phyloP scores from a whole-genome alignment of 1,140 invertebrate species.

The Venturia canescens region DNA sequence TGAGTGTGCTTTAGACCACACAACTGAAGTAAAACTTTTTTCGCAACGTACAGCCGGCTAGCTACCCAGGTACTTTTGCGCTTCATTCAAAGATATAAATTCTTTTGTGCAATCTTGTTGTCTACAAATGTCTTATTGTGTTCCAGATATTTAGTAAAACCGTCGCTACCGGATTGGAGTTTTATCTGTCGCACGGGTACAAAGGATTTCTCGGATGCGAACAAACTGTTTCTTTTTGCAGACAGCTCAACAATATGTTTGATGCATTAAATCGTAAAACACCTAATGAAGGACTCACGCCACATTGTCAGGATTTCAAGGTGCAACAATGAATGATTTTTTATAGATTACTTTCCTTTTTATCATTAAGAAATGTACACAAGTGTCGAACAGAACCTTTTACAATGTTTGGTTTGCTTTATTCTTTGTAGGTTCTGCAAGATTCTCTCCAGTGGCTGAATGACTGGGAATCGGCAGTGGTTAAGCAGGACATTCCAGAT shows the following conservation, averaged over 20 bases:
- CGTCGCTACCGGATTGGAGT: slow-evolving; percentile 2
- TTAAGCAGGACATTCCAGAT: slow-evolving; percentile 6
- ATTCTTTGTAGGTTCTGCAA: slow-evolving; percentile 25
- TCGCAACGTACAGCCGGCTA: no score
- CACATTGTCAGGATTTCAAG: slow-evolving; percentile 33
- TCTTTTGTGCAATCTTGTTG: slow-evolving; percentile 3
- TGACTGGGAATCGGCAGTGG: slow-evolving; percentile 33
- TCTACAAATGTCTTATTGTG: slow-evolving; percentile 16
- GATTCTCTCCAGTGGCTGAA: slow-evolving; percentile 28
- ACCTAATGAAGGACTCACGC: slow-evolving; percentile 31
- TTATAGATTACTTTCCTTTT: slow-evolving; percentile 14
- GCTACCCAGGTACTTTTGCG: slow-evolving; percentile 43
- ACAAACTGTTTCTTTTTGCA: slow-evolving; percentile 32
- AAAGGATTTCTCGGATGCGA: slow-evolving; percentile 1
- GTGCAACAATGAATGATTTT: slow-evolving; percentile 22
- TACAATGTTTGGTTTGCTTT: neutral
- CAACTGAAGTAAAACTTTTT: no score
- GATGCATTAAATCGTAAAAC: slow-evolving; percentile 34
- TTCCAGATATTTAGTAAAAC: slow-evolving; percentile 38
- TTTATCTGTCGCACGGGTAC: neutral
- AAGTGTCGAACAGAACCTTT: neutral
- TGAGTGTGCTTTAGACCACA: neutral
- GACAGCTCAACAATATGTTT: slow-evolving; percentile 28
- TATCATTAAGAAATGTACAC: neutral
- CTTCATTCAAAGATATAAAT: slow-evolving; percentile 2